Percentiles rank a stretch among this genome's conserved stretches.
phyloP scores from a whole-genome alignment of 2,888 invertebrate species.

The Notodromas monacha region DNA sequence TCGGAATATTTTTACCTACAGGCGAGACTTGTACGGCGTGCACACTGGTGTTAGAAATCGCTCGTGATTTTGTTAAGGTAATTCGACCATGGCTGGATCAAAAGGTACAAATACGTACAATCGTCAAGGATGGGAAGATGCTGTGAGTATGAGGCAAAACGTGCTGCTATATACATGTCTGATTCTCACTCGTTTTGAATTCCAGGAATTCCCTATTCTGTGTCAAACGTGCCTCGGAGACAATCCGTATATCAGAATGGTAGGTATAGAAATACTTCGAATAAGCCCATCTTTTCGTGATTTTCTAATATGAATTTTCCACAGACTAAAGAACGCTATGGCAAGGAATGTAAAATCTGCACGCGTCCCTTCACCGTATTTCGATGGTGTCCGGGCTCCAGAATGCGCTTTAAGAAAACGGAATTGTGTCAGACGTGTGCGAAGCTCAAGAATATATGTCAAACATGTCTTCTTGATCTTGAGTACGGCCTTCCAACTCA shows the following conservation, averaged over 20 bases:
- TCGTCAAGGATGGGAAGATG: too few relatives aligned
- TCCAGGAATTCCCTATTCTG: slow-evolving; percentile 69
- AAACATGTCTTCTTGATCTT: slow-evolving; percentile 68
- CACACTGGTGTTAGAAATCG: too few relatives aligned
- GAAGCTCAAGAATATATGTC: slow-evolving; percentile 75
- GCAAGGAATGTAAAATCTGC: slow-evolving; percentile 84
- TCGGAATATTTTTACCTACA: too few relatives aligned
- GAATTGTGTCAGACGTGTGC: slow-evolving; percentile 88
- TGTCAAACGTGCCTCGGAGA: slow-evolving; percentile 87
- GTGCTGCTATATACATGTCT: too few relatives aligned
- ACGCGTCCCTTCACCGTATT: slow-evolving; percentile 76
- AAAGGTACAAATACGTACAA: too few relatives aligned
- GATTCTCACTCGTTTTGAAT: too few relatives aligned
- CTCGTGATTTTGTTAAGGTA: too few relatives aligned
- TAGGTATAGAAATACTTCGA: slow-evolving; percentile 19
- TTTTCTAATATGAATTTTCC: too few relatives aligned
- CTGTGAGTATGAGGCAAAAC: too few relatives aligned
- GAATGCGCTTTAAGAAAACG: slow-evolving; percentile 83
- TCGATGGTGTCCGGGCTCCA: slow-evolving; percentile 77
- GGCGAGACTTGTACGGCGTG: too few relatives aligned
- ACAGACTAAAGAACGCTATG: slow-evolving; percentile 73
- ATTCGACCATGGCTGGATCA: too few relatives aligned
- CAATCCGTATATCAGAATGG: slow-evolving; percentile 86
- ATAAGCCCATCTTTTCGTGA: background rate
- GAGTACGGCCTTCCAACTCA: slow-evolving; percentile 64